Evolutionary conservation across 2,888 invertebrate genomes (phyloP).

Genomic region (Philereme transversata): DNA sequence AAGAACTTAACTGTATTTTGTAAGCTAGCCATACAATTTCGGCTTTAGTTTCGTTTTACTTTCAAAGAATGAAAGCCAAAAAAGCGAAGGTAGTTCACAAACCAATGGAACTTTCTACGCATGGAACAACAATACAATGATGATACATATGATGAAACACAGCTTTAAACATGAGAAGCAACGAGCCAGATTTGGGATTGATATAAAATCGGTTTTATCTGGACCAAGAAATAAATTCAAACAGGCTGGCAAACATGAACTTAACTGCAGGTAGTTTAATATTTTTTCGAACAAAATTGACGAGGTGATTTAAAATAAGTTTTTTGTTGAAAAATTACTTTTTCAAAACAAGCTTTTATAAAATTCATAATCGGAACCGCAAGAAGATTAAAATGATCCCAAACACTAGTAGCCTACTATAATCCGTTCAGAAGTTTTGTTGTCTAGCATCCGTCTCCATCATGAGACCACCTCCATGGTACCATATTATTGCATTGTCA

Average conservation of each 20-base stretch:
- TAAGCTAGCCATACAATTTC: no score
- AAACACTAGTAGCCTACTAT: no score
- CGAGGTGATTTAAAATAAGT: no score
- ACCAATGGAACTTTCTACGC: conserved; percentile 49
- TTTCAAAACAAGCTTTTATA: no score
- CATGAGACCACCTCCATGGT: no score
- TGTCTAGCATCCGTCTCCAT: no score
- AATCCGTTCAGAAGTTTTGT: no score
- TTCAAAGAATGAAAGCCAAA: conserved; percentile 22
- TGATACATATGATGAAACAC: conserved; percentile 77
- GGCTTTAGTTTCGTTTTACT: background rate
- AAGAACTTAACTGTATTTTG: no score
- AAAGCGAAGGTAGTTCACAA: conserved; percentile 28
- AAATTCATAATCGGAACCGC: no score
- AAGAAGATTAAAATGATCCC: no score
- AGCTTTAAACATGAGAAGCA: conserved; percentile 73
- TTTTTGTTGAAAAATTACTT: no score
- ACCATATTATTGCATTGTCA: no score
- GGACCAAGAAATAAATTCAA: conserved; percentile 60
- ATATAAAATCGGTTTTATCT: conserved; percentile 52
- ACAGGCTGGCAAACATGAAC: conserved; percentile 60
- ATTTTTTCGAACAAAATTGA: background rate
- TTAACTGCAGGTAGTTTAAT: conserved; percentile 57
- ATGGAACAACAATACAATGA: conserved; percentile 80
- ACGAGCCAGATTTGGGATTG: conserved; percentile 39